Base-by-base conservation (phyloP, 1,140 invertebrate species). In the Eufriesea mexicana region DNA sequence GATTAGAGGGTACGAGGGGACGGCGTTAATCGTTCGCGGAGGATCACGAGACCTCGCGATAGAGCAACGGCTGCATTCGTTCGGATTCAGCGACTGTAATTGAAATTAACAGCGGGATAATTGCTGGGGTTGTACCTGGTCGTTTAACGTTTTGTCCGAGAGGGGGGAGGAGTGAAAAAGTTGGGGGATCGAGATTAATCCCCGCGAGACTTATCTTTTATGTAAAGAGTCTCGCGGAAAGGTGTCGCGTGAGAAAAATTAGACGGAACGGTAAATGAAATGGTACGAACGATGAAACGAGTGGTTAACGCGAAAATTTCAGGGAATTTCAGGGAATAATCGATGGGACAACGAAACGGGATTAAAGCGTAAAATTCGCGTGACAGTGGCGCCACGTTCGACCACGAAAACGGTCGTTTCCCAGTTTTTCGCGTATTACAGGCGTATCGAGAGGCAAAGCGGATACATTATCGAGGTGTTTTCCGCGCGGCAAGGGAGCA, bases 401-500 rank as follows among this genome's bases (percentile, higher is more conserved):
- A 51, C 55, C 16, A 20, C 18, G 35, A 61, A 35, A 35, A 35
- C 55, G 8, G 64, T 72, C 49, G 68, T 79, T 64, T 62, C 28
- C 55, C 45, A 71, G 10, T 49, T 59, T n/a, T 72, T 45, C 42
- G 25, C 28, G 57, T 2, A 18, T 35, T 61, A 47, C 45, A 42
- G 14, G 67, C 35, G 28, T 71, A 49, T 35, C 25, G 20, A 42
- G n/a, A 9, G 20, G 20, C 23, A 6, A 72, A 57, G 28, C 42
- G 55, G 54, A 1, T 16, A 59, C 49, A 75, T 75, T 74, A 64
- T 75, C 79, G 59, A 20, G 20, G n/a, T 35, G 49, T 51, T 62
- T 66, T 25, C 35, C 18, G 16, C 47, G 18, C n/a, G 10, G n/a
- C 49, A 20, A 25, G 28, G 75, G 20, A 20, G 35, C 20, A 16